Conservation (phyloP, 2,113 vertebrate species). For the Nansenia antarctica region DNA sequence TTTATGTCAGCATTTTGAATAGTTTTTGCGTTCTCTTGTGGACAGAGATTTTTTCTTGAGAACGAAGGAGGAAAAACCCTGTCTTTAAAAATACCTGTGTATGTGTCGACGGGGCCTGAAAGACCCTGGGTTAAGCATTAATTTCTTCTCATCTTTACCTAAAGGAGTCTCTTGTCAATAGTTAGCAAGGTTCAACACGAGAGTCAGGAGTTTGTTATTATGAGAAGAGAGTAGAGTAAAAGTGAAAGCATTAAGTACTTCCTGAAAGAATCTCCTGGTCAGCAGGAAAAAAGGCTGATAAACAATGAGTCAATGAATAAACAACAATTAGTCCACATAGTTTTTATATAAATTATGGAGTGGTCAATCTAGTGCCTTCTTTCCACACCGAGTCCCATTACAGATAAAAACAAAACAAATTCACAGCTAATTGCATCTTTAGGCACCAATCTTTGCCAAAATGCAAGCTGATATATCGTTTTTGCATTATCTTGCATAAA, state of each 20-base stretch:
- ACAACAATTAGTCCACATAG: too few relatives aligned
- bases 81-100: too few relatives aligned
- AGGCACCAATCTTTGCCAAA: neutral
- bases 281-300: too few relatives aligned
- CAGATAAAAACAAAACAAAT: neutral
- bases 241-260: too few relatives aligned
- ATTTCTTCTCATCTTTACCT: neutral
- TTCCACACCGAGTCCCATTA: neutral
- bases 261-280: too few relatives aligned
- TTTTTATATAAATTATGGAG: neutral
- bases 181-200: neutral
- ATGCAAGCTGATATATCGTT: too few relatives aligned
- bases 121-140: neutral
- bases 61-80: too few relatives aligned
- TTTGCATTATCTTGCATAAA: neutral
- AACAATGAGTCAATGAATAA: neutral
- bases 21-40: too few relatives aligned
- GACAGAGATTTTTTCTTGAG: too few relatives aligned
- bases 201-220: neutral
- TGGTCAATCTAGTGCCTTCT: neutral
- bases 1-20: too few relatives aligned
- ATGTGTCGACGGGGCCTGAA: too few relatives aligned
- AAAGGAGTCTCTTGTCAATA: neutral
- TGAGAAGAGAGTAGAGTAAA: neutral
- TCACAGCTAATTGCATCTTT: neutral